Base-by-base conservation (phyloP, 2,888 invertebrate genomes). In the Priocnemis perturbator region DNA sequence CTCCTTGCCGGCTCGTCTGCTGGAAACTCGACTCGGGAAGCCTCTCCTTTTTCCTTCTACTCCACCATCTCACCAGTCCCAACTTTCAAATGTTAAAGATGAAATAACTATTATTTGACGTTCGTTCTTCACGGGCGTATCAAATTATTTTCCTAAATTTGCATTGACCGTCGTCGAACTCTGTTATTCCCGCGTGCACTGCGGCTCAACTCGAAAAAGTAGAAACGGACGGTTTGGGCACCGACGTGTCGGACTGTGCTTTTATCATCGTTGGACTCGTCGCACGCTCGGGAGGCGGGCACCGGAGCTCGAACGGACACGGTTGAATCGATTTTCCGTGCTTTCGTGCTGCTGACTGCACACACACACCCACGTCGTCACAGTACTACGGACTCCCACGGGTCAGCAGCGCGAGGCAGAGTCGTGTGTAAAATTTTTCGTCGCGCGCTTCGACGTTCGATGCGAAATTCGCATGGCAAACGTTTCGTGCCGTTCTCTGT, bases 271-370 rank as follows among this genome's bases (percentile, higher is more conserved):
- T 26, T 58, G 19, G 20, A 17, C 21, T 52, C 64, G 70, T 74
- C 77, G 67, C 74, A 71, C 71, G 62, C 59, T 52, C 66, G 23
- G 68, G 67, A 65, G 58, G 76, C 67, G 79, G 71, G 80, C 70
- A 75, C 17, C 17, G 19, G 50, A 50, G 50, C 80, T 79, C 71
- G 69, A 80, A 76, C 74, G 80, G 78, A 78, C 77, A 76, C 80
- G 76, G 71, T 78, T 78, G 72, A 73, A 79, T 79, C 79, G 79
- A 79, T 79, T 80, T 79, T 79, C 73, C 69, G 66, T 76, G 76
- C 66, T 80, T 72, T 21, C 60, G 52, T 73, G 68, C 69, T 57
- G 77, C 69, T 57, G 77, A 64, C 77, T 70, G 67, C 69, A 69
- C 71, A 59, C 63, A 57, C 64, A 66, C 77, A 56, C 64, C 67